Conservation (phyloP, 2,797 vertebrate genomes). For the Sebastes umbrosus region DNA sequence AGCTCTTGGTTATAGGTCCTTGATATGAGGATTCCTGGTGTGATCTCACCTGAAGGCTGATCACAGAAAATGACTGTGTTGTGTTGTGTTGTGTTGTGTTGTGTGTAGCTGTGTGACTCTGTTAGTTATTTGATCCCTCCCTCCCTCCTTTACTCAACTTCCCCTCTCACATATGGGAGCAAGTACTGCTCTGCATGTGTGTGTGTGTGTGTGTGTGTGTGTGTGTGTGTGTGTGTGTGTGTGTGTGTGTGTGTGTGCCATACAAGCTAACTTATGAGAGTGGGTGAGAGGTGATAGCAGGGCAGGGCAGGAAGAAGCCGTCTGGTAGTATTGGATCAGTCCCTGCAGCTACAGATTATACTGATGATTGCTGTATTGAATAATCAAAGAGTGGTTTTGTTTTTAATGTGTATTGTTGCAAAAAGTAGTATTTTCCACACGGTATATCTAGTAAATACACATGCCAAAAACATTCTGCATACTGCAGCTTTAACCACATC, state of each 20-base stretch:
- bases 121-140: constrained; percentile 72
- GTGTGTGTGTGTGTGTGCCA: background rate
- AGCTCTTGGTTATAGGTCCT: constrained; percentile 23
- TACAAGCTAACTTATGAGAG: constrained; percentile 49
- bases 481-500: no score
- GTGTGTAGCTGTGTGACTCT: constrained; percentile 54
- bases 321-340: constrained; percentile 16
- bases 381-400: constrained; percentile 3
- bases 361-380: constrained; percentile 35
- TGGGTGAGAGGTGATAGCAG: constrained; percentile 53
- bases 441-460: background rate
- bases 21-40: constrained; percentile 63
- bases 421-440: background rate
- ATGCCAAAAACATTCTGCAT: no score
- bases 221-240: constrained; percentile 6
- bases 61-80: constrained; percentile 73
- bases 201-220: constrained; percentile 19
- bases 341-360: constrained; percentile 9
- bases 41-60: constrained; percentile 74
- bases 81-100: background rate
- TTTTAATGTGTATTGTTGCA: background rate
- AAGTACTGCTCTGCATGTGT: constrained; percentile 60
- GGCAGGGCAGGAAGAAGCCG: constrained; percentile 38
- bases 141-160: constrained; percentile 67
- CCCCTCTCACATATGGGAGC: constrained; percentile 75